Evolutionary conservation across 2,888 invertebrate genomes (phyloP), one percentile per base, ranked within the genome.

Genomic region (Drosophila acutilabella): DNA sequence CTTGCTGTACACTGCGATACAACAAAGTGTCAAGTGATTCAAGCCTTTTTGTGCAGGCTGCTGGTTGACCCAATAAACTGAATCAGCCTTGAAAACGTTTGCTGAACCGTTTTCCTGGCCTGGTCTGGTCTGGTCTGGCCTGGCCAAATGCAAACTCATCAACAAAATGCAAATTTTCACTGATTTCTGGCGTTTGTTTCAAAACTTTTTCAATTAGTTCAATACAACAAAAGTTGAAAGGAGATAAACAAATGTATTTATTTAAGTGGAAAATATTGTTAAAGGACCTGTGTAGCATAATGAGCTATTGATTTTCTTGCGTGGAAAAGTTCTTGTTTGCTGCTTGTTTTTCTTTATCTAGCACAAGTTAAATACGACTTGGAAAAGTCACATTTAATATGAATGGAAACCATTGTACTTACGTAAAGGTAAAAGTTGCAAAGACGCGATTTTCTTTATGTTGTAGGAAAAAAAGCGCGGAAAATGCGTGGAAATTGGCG

Each of bases 191-290:
- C 40, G 3, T 30, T 11, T n/a, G 11, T 36, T 53, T 18, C 26
- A 13, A 16, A 88, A 86, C 78, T 88, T 77, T 81, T 77, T 80
- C 67, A 73, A 87, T 89, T 87, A 80, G 51, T 59, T 18, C 26
- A 45, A 30, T 45, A 8, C 30, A 8, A 30, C 30, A 30, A 30
- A 44, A 30, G 45, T n/a, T 14, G 4, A n/a, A 33, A 16, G 33
- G 4, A 33, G 5, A 33, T 42, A 11, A 33, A 26, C 26, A 48
- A 18, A 14, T 42, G 36, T 44, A 54, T 36, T 45, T 16, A 60
- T 36, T 45, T 16, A 60, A 45, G 50, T 53, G 54, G 18, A 42
- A 42, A 50, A 42, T 14, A 16, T 20, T 47, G 23, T 36, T 0
- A 20, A 26, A 14, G 33, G 26, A 44, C 10, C 14, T 11, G 26